Evolutionary conservation across 2,888 invertebrate genomes (phyloP), one percentile per base, ranked within the genome.

Genomic region (Eristalis arbustorum): DNA sequence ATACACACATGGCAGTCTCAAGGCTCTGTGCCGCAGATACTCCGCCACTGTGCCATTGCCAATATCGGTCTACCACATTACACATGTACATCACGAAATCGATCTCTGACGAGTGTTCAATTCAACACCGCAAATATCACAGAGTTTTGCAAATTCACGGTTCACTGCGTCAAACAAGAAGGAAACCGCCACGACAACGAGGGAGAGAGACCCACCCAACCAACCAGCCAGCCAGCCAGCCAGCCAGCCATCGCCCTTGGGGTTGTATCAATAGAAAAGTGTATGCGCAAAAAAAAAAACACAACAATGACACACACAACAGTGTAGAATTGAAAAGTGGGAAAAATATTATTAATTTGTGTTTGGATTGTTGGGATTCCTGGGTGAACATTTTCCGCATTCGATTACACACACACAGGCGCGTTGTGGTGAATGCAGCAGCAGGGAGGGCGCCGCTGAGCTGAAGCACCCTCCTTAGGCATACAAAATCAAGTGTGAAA

Each of bases 101-200:
- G 84, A 79, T 79, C 68, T 84, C 68, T 75, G 74, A 75, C 71
- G 74, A 84, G 72, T 77, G 77, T 77, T 84, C 73, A 78, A 67
- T 77, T 77, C 77, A 63, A 59, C 77, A 83, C 77, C 82, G 77
- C 82, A 83, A 83, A 83, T 83, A 79, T 79, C 79, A 66, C 66
- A 69, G 64, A 79, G 69, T 84, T 75, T 84, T 67, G 84, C 76
- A 75, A 84, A 78, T 79, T 69, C 74, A 74, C 66, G 74, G 84
- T 75, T 84, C 84, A 79, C 56, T 77, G 74, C 79, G 4, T 74
- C 74, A 71, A 79, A 74, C 69, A 77, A 77, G 67, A 25, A 59
- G 42, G 73, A 83, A 78, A 31, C 68, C 34, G 25, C 2, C 6
- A 31, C 14, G 28, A 49, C 18, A 62, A 34, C 10, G 42, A 22